Conservation (phyloP, 2,888 invertebrate species). For the Lumbricus terrestris region DNA sequence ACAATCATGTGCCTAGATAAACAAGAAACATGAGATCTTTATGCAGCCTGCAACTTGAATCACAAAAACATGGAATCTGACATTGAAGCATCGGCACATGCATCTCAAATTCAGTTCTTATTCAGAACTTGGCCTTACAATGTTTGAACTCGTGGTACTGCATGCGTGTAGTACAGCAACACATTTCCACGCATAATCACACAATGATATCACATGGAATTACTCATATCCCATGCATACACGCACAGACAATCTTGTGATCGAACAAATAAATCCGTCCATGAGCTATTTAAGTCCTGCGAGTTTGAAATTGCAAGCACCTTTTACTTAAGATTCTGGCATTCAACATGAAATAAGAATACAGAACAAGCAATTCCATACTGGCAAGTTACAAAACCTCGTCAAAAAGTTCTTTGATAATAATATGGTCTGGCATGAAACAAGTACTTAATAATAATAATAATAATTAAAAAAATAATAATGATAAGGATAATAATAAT, state of each 20-base stretch:
- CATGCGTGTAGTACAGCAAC: not conserved
- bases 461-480: no score
- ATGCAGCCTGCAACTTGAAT: not conserved
- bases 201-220: not conserved
- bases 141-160: not conserved
- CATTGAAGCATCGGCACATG: not conserved
- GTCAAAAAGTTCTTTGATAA: no score
- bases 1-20: not conserved
- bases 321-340: not conserved
- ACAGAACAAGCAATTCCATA: not conserved
- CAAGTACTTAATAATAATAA: no score
- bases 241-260: not conserved
- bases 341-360: not conserved
- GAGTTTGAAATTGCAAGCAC: not conserved
- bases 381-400: constrained; percentile 41
- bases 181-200: not conserved
- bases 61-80: not conserved
- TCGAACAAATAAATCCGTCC: not conserved
- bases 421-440: no score
- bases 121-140: not conserved
- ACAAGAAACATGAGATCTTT: not conserved
- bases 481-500: no score
- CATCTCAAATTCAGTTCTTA: not conserved
- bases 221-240: not conserved
- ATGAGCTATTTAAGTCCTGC: not conserved